These are phyloP conservation scores for Hesperophylax magnus DNA, from an alignment of 1,140 invertebrate genomes.

Conservation along the genomic window DNA sequence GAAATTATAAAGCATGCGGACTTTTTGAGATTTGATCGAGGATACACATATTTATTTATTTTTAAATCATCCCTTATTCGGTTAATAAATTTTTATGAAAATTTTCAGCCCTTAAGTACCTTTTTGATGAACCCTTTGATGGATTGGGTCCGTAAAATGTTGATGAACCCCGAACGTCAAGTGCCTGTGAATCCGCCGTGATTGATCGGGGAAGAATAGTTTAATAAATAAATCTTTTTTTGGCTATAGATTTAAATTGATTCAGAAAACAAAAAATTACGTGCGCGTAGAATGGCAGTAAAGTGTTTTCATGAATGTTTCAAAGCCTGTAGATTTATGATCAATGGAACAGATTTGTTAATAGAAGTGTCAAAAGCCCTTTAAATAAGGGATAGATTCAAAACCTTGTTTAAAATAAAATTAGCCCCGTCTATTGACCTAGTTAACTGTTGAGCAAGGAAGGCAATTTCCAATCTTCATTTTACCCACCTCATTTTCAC, in stretches of 20 bases:
- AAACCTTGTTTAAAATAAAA: no score
- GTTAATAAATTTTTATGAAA: constrained; percentile 11
- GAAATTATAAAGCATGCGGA: background rate
- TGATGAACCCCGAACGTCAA: constrained; percentile 7
- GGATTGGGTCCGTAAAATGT: constrained; percentile 10
- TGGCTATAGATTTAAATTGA: background rate
- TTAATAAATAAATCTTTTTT: background rate
- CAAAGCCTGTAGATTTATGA: background rate
- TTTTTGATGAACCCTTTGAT: constrained; percentile 31
- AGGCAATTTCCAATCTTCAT: no score
- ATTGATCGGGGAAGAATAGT: constrained; percentile 29
- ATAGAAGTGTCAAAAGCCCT: background rate
- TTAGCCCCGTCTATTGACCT: no score
- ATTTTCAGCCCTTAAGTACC: background rate
- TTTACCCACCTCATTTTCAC: no score
- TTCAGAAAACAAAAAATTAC: background rate
- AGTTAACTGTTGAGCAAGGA: no score
- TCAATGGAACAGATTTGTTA: background rate
- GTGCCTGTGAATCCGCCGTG: constrained; percentile 2
- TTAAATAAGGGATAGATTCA: background rate
- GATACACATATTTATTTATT: background rate
- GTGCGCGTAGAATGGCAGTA: background rate
- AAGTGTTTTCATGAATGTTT: background rate
- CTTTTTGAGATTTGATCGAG: background rate
- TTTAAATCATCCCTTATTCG: constrained; percentile 21